phyloP scores from a whole-genome alignment of 92 coral and sea anemone genomes.

The Phymanthus crucifer region DNA sequence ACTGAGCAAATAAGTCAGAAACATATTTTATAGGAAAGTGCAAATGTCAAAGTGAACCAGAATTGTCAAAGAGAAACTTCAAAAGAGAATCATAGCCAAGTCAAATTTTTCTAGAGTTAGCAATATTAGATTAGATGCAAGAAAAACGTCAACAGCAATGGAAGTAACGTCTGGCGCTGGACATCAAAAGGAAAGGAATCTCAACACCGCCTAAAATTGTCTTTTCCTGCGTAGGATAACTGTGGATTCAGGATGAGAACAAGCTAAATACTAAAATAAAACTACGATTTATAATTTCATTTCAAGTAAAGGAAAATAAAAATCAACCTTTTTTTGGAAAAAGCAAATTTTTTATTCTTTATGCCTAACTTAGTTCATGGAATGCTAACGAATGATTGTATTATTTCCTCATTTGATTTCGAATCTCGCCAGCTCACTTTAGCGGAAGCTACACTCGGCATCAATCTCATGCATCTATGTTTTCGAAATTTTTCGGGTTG shows the following conservation, averaged over 20 bases:
- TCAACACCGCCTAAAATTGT: neutral
- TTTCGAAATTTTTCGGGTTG: neutral
- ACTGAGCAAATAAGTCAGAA: no score
- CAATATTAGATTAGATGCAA: neutral
- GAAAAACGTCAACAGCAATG: neutral
- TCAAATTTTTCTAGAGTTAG: no score
- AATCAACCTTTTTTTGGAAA: neutral
- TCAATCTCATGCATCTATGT: constrained; percentile 18
- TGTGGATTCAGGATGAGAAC: neutral
- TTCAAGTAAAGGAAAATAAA: neutral
- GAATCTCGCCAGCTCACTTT: neutral
- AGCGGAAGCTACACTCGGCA: constrained; percentile 39
- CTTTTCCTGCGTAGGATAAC: neutral
- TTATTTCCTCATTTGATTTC: neutral
- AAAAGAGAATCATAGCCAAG: neutral
- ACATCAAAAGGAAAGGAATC: neutral
- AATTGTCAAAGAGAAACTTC: no score
- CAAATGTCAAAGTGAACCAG: neutral
- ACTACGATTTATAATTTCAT: neutral
- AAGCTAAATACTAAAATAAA: neutral
- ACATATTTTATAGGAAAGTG: neutral
- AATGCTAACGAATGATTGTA: constrained; percentile 13
- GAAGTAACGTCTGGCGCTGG: neutral
- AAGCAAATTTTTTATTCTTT: neutral
- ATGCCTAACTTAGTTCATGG: neutral